These are phyloP conservation scores for Chitala chitala DNA, from an alignment of 2,113 vertebrate genomes.

Conservation along the genomic window DNA sequence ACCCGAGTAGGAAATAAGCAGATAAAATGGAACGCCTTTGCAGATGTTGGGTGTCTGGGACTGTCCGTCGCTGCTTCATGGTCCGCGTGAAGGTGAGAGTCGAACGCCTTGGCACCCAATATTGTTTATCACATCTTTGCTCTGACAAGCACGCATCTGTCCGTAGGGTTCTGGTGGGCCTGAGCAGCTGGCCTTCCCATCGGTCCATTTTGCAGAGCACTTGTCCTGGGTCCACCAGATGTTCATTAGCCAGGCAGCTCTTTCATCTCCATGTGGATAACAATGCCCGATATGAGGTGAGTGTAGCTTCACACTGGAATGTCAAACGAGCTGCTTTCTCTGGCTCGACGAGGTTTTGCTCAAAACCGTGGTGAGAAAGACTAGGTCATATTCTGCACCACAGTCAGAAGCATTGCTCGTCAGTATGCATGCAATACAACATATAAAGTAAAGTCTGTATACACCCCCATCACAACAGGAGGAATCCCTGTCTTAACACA, in stretches of 20 bases:
- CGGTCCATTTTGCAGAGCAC: conserved; percentile 55
- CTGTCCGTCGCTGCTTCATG: background rate
- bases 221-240: conserved; percentile 62
- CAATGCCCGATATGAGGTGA: conserved; percentile 61
- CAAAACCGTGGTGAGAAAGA: background rate
- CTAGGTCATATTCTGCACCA: background rate
- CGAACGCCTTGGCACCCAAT: background rate
- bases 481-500: too few relatives aligned
- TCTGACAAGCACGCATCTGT: conserved; percentile 59
- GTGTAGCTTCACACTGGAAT: conserved; percentile 59
- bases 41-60: background rate
- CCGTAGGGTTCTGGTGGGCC: conserved; percentile 55
- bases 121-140: conserved; percentile 26
- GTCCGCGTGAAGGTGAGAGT: background rate
- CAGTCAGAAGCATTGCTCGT: background rate
- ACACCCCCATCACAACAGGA: too few relatives aligned
- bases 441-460: too few relatives aligned
- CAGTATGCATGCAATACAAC: background rate
- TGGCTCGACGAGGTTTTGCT: conserved; percentile 14
- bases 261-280: conserved; percentile 69
- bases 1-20: too few relatives aligned
- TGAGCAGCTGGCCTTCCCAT: conserved; percentile 61
- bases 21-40: background rate
- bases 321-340: conserved; percentile 50
- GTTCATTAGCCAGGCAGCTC: conserved; percentile 64